Evolutionary conservation across 2,113 vertebrate genomes (phyloP).

Genomic region (Amblyopsis rosae): DNA sequence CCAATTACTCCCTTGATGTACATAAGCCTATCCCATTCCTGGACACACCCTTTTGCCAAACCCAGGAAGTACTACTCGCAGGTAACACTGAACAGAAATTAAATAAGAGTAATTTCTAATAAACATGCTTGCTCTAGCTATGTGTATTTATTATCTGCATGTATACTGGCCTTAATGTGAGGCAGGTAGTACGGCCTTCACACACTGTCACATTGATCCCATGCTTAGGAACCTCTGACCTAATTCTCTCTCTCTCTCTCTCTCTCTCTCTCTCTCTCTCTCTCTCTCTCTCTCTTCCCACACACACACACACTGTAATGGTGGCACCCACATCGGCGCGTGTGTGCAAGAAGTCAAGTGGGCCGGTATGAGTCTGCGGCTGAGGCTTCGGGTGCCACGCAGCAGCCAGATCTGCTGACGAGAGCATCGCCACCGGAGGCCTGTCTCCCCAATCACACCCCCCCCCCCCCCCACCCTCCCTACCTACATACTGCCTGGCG

Average conservation of each 20-base stretch:
- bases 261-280: background rate
- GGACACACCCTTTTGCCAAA: too few species aligned
- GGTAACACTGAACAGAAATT: too few species aligned
- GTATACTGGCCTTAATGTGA: too few species aligned
- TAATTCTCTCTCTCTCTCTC: background rate
- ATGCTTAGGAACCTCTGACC: background rate
- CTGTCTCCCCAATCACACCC: slow-evolving; percentile 48
- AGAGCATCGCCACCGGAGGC: slow-evolving; percentile 57
- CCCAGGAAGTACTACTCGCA: too few species aligned
- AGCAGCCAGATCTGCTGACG: slow-evolving; percentile 49
- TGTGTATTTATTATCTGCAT: too few species aligned
- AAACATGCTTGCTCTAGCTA: too few species aligned
- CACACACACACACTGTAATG: slow-evolving; percentile 51
- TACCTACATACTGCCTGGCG: slow-evolving; percentile 27
- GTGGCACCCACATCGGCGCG: slow-evolving; percentile 51
- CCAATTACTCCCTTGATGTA: too few species aligned
- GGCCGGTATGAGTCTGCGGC: slow-evolving; percentile 68
- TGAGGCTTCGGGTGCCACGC: slow-evolving; percentile 40
- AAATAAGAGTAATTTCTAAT: too few species aligned
- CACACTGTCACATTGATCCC: background rate
- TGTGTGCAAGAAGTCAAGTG: slow-evolving; percentile 67
- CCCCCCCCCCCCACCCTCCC: too few species aligned
- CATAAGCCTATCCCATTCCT: too few species aligned
- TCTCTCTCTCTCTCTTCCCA: background rate
- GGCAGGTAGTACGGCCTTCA: too few species aligned